Evolutionary conservation across 1,140 invertebrate genomes (phyloP).

Genomic region (Trinorchestia longiramus): DNA sequence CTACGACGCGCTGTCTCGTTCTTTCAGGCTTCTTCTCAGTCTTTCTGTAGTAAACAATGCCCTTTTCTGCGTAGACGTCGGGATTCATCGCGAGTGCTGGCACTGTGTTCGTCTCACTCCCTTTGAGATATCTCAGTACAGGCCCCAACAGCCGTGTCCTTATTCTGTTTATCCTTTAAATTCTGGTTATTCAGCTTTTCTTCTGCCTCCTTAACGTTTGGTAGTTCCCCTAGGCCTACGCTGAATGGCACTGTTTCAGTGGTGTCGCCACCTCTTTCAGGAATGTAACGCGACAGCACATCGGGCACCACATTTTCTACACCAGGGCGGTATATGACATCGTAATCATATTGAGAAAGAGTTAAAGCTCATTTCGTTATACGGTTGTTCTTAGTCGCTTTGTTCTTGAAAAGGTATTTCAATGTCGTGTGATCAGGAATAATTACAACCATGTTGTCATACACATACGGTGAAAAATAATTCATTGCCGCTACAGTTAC

Average conservation of each 20-base stretch:
- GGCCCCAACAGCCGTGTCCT: neutral
- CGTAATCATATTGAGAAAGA: neutral
- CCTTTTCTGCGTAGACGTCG: neutral
- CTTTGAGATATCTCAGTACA: neutral
- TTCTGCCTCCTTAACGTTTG: neutral
- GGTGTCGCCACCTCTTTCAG: neutral
- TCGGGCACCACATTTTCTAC: neutral
- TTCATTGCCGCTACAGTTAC: neutral
- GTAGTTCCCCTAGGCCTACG: neutral
- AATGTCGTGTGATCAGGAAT: neutral
- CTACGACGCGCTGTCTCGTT: neutral
- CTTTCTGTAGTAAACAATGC: neutral
- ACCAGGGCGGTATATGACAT: neutral
- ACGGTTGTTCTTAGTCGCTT: neutral
- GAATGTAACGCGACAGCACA: neutral
- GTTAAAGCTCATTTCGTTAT: neutral
- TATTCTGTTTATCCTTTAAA: neutral
- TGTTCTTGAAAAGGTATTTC: neutral
- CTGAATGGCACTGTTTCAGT: neutral
- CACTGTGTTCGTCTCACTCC: neutral
- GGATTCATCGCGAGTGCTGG: neutral
- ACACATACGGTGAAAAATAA: neutral
- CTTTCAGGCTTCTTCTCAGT: neutral
- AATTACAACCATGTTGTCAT: neutral
- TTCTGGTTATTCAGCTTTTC: neutral